Percentiles rank a stretch among this genome's conserved stretches.
These are phyloP conservation scores for Lampris megalopsis DNA, from an alignment of 2,113 vertebrate species.

Conservation along the genomic window DNA sequence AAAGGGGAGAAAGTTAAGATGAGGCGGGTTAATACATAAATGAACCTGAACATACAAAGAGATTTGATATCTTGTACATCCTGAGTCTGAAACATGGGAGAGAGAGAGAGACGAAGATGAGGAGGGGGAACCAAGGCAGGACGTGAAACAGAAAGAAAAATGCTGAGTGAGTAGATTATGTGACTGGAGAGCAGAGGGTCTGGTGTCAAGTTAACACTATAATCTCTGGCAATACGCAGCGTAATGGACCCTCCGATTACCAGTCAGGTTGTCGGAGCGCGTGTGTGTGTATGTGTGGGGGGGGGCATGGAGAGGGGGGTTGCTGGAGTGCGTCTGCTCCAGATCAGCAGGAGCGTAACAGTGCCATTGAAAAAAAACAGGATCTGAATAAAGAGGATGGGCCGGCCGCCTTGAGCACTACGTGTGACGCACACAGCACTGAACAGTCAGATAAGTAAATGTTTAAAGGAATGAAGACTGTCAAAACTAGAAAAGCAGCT, in stretches of 20 bases:
- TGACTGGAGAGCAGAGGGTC: conserved; percentile 43
- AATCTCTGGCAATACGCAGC: conserved; percentile 46
- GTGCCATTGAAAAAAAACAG: conserved; percentile 29
- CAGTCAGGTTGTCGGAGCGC: conserved; percentile 28
- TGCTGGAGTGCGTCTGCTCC: conserved; percentile 32
- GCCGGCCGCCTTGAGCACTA: not conserved
- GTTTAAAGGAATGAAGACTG: not conserved
- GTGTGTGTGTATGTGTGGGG: not conserved
- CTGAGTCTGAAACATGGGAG: not conserved
- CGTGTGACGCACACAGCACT: not conserved
- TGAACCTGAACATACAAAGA: not conserved
- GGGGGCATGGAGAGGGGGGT: not conserved
- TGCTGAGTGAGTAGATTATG: conserved; percentile 14
- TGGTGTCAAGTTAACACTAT: conserved; percentile 58
- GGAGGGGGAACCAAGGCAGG: not conserved
- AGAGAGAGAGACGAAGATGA: not conserved
- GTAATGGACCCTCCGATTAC: conserved; percentile 58
- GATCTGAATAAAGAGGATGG: not conserved
- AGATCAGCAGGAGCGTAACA: conserved; percentile 47
- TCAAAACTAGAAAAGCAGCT: not conserved
- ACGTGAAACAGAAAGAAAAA: not conserved
- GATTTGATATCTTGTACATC: not conserved
- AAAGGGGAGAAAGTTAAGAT: no score
- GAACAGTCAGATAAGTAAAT: not conserved
- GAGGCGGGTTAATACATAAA: not conserved